These are phyloP conservation scores for Recurvirostra avosetta DNA, from an alignment of 2,113 vertebrate genomes.

Conservation along the genomic window DNA sequence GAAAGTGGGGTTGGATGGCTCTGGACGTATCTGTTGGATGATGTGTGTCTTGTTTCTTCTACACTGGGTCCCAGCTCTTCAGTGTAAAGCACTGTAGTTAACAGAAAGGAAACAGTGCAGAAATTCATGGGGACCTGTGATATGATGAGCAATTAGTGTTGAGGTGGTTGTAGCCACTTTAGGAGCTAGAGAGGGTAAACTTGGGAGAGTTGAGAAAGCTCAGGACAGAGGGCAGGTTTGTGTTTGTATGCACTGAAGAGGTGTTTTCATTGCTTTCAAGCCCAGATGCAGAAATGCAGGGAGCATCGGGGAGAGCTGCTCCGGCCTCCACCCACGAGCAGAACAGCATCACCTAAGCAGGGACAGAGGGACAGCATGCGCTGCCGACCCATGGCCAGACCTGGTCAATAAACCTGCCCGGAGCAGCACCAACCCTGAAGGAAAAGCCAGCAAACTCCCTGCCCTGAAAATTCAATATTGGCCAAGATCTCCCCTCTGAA, in stretches of 20 bases:
- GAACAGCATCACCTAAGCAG: background rate
- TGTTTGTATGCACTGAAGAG: background rate
- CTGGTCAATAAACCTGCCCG: background rate
- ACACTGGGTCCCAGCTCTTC: background rate
- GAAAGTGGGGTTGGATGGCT: background rate
- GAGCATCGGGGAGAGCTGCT: background rate
- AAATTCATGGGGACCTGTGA: background rate
- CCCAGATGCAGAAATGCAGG: background rate
- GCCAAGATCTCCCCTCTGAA: background rate
- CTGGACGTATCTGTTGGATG: background rate
- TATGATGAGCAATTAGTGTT: rapidly evolving
- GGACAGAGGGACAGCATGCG: background rate
- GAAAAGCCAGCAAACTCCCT: background rate
- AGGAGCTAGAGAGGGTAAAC: background rate
- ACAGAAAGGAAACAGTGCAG: background rate
- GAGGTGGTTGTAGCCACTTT: background rate
- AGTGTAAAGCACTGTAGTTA: background rate
- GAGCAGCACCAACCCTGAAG: background rate
- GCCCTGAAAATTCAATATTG: background rate
- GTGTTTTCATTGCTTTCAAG: background rate
- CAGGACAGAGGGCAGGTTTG: background rate
- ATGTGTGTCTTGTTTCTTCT: background rate
- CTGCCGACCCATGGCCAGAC: background rate
- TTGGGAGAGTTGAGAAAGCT: background rate
- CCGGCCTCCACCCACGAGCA: background rate